A percentile compares a stretch with the other conserved stretches of the same genome.
phyloP scores from a whole-genome alignment of 1,140 invertebrate species.

The Lepidurus apus region DNA sequence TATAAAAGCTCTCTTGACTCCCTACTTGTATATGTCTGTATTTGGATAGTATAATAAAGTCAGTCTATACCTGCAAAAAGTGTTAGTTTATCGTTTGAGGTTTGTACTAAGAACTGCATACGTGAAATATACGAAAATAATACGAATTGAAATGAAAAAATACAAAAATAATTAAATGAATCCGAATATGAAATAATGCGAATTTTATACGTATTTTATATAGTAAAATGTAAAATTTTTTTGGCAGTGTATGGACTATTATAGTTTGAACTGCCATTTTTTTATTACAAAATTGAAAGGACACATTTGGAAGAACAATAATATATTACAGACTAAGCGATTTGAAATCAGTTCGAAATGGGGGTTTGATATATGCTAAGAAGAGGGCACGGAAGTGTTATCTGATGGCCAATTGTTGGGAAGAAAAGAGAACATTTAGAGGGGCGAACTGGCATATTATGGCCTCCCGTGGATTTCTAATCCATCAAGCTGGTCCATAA shows the following conservation, averaged over 20 bases:
- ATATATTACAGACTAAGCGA: background rate
- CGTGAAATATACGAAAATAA: no score
- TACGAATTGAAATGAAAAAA: background rate
- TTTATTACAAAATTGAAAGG: background rate
- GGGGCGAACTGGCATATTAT: constrained; percentile 9
- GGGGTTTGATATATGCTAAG: background rate
- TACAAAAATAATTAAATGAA: background rate
- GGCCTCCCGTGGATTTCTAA: constrained; percentile 20
- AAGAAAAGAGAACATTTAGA: constrained; percentile 15
- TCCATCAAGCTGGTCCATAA: constrained; percentile 14
- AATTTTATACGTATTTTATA: no score
- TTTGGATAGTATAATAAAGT: no score
- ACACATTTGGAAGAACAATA: background rate
- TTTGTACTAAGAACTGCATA: no score
- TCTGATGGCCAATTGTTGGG: constrained; percentile 16
- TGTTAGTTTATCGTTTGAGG: no score
- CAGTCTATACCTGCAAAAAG: no score
- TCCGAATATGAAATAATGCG: background rate
- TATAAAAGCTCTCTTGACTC: no score
- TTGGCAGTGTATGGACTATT: no score
- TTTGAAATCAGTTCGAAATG: background rate
- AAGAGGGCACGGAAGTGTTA: constrained; percentile 15
- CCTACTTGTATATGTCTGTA: no score
- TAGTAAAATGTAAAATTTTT: no score
- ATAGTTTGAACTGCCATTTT: no score